These are phyloP conservation scores for Anolis apletophallus DNA, from an alignment of 2,797 vertebrate genomes.

Conservation along the genomic window DNA sequence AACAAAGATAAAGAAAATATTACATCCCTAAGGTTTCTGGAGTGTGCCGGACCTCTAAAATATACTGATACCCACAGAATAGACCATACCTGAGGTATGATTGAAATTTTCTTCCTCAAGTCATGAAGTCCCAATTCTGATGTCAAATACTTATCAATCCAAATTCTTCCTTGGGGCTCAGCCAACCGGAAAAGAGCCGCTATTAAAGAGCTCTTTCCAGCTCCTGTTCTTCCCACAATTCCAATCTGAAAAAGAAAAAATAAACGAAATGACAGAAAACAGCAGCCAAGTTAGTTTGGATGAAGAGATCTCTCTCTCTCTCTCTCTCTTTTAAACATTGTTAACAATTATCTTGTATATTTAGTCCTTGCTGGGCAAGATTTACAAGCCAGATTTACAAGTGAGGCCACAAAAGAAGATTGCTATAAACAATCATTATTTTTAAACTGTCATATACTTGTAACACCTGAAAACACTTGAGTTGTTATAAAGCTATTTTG, in stretches of 20 bases:
- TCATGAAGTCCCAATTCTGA: slow-evolving; percentile 93
- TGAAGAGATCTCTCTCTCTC: slow-evolving; percentile 31
- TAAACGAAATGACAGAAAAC: background rate
- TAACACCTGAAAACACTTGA: background rate
- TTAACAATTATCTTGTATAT: slow-evolving; percentile 12
- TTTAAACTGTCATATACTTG: background rate
- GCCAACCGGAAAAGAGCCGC: slow-evolving; percentile 92
- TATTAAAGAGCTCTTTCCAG: slow-evolving; percentile 93
- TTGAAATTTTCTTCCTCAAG: slow-evolving; percentile 94
- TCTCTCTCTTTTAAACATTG: slow-evolving; percentile 14
- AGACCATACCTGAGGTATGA: slow-evolving; percentile 91
- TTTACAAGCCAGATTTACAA: slow-evolving; percentile 22
- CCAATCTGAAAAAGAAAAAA: slow-evolving; percentile 81
- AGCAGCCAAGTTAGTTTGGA: slow-evolving; percentile 39
- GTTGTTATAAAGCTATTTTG: background rate
- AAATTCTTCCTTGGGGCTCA: slow-evolving; percentile 91
- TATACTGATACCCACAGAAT: slow-evolving; percentile 16
- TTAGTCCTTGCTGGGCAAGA: slow-evolving; percentile 18
- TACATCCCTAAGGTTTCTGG: slow-evolving; percentile 36
- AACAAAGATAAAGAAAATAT: slow-evolving; percentile 42
- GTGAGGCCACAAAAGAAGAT: slow-evolving; percentile 21
- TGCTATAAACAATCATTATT: background rate
- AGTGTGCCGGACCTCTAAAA: background rate
- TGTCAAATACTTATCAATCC: slow-evolving; percentile 89
- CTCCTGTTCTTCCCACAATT: slow-evolving; percentile 92